Conservation (phyloP, 2,888 invertebrate species). For the Neuroscelio doddi region DNA sequence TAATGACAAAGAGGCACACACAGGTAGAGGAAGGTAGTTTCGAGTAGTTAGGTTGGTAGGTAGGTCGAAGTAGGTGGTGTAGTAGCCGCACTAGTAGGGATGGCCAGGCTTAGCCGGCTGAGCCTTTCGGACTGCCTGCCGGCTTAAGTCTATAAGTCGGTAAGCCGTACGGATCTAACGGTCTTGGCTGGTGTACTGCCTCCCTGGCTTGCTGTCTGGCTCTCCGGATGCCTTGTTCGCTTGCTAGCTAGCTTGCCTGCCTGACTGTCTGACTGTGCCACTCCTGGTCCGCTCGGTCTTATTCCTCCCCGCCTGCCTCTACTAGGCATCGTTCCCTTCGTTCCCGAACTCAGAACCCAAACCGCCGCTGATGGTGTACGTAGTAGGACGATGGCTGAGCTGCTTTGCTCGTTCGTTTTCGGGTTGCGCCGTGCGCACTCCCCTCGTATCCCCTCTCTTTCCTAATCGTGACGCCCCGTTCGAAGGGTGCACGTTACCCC, state of each 20-base stretch:
- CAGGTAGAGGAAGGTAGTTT: constrained; percentile 13
- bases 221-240: constrained; percentile 60
- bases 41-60: constrained; percentile 24
- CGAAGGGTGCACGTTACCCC: constrained; percentile 11
- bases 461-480: constrained; percentile 25
- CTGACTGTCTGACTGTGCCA: constrained; percentile 69
- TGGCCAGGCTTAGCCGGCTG: constrained; percentile 66
- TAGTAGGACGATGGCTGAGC: constrained; percentile 50
- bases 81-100: constrained; percentile 59
- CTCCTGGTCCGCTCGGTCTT: constrained; percentile 47
- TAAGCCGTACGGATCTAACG: constrained; percentile 69
- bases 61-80: constrained; percentile 55
- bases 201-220: constrained; percentile 71
- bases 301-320: constrained; percentile 6
- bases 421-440: constrained; percentile 17
- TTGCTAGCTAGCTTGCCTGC: constrained; percentile 60
- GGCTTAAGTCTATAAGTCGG: constrained; percentile 71
- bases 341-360: constrained; percentile 17
- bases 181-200: constrained; percentile 66
- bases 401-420: constrained; percentile 10
- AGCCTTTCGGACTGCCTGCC: constrained; percentile 69
- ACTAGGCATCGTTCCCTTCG: constrained; percentile 16
- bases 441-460: constrained; percentile 13
- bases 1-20: constrained; percentile 7
- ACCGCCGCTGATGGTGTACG: constrained; percentile 14